These are phyloP conservation scores for Malurus leucopterus DNA, from an alignment of 2,797 vertebrate genomes.

Conservation along the genomic window DNA sequence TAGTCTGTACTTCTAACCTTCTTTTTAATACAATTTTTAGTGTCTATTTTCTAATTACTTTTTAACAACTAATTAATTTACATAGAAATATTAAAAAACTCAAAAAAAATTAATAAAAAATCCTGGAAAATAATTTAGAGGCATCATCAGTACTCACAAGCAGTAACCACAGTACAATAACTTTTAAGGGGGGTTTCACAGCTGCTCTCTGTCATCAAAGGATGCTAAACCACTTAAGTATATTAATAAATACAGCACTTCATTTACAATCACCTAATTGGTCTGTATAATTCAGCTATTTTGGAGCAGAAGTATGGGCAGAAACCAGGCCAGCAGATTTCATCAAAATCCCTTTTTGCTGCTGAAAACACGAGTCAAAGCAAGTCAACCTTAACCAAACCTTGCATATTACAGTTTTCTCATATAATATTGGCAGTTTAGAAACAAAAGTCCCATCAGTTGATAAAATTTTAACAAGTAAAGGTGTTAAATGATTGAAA, in stretches of 20 bases:
- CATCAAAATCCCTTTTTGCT: not conserved
- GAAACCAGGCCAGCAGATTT: not conserved
- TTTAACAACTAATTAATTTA: not conserved
- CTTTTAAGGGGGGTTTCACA: not conserved
- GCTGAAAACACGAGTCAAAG: not conserved
- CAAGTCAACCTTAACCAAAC: not conserved
- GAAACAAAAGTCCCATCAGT: not conserved
- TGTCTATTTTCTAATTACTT: not conserved
- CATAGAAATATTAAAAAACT: fast-evolving
- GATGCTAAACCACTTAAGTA: not conserved
- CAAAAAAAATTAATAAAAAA: not conserved
- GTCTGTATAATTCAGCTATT: not conserved
- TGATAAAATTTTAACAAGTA: not conserved
- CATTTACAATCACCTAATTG: not conserved
- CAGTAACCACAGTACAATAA: not conserved
- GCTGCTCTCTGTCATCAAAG: not conserved
- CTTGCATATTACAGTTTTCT: not conserved
- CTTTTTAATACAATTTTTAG: not conserved
- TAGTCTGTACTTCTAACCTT: not conserved
- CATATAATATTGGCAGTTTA: not conserved
- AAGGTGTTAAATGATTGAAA: not conserved
- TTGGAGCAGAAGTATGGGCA: not conserved
- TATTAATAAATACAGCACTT: not conserved
- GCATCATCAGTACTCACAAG: not conserved
- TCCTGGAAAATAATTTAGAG: not conserved